Base-by-base conservation (phyloP, 2,888 invertebrate genomes). In the Eugnorisma glareosa region DNA sequence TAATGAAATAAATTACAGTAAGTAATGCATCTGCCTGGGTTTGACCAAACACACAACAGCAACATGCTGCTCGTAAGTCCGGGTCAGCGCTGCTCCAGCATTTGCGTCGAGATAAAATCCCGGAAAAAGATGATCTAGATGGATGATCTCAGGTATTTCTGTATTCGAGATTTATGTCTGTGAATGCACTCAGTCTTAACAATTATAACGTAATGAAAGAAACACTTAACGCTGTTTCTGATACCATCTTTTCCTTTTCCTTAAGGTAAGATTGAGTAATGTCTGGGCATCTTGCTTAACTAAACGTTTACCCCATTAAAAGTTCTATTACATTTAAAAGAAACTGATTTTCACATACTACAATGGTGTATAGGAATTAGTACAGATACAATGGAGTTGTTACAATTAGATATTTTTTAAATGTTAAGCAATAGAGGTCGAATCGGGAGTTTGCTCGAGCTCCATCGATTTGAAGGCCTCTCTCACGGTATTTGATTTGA, bases 331-430 rank as follows among this genome's bases (percentile, higher is more conserved):
- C 51, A 48, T 68, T 67, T 37, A 77, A 73, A 82, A 70, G 63
- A 64, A 59, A 59, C 67, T 11, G 21, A 64, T 77, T 66, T 82
- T 85, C 83, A 43, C 86, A 83, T 73, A 71, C 13, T 74, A 80
- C 76, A 82, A 85, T 73, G 83, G 83, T 61, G n/a, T 37, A 18
- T 43, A 57, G 59, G 70, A 69, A 83, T 79, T 79, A 64, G 28
- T 43, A 18, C 48, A 37, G 40, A n/a, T 48, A 64, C 77, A 81
- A 84, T 82, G 84, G 86, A 83, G 72, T 83, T 75, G 79, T 86
- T 74, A 74, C 77, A 86, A 84, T 86, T 86, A 84, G 79, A 71
- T 43, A 75, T 67, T 68, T 54, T 54, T 61, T 78, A 28, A 21
- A 1, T 40, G 64, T 83, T 77, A 43, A 37, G 54, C 69, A 83